Evolutionary conservation across 2,888 invertebrate species (phyloP).

Genomic region (Halictus ligatus): DNA sequence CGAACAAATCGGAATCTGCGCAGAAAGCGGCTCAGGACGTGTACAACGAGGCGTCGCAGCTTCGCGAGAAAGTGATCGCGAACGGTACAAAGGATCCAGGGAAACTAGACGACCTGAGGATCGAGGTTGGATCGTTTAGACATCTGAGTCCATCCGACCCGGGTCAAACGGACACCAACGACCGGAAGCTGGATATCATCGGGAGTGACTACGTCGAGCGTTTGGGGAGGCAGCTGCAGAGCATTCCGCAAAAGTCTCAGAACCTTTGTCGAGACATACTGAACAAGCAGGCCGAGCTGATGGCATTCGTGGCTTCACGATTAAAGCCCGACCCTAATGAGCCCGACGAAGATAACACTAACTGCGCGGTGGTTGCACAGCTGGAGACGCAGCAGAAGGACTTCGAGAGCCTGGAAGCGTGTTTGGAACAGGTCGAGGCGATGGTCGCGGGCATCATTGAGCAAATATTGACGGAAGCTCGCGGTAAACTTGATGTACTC

Average conservation of each 20-base stretch:
- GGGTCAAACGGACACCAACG: neutral
- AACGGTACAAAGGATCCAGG: slow-evolving; percentile 78
- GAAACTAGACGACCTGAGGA: slow-evolving; percentile 71
- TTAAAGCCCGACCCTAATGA: slow-evolving; percentile 45
- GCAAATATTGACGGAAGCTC: slow-evolving; percentile 57
- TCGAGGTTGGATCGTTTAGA: slow-evolving; percentile 44
- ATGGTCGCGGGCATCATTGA: slow-evolving; percentile 38
- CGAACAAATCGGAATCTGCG: neutral
- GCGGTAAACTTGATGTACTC: neutral
- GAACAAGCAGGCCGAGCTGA: slow-evolving; percentile 62
- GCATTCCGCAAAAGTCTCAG: slow-evolving; percentile 56
- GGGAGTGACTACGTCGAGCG: slow-evolving; percentile 62
- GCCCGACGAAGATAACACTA: slow-evolving; percentile 15
- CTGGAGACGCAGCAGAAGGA: slow-evolving; percentile 56
- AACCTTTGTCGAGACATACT: slow-evolving; percentile 66
- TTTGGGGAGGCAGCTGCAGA: slow-evolving; percentile 65
- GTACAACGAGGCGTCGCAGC: slow-evolving; percentile 74
- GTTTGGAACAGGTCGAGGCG: slow-evolving; percentile 56
- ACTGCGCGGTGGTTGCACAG: slow-evolving; percentile 41
- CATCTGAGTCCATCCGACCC: neutral
- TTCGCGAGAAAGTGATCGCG: slow-evolving; percentile 77
- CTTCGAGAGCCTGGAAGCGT: slow-evolving; percentile 47
- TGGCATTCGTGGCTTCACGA: slow-evolving; percentile 53
- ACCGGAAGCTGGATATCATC: slow-evolving; percentile 36
- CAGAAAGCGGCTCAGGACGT: slow-evolving; percentile 73